Base-by-base conservation (phyloP, 2,888 invertebrate species). In the Hermaeophaga mercurialis region DNA sequence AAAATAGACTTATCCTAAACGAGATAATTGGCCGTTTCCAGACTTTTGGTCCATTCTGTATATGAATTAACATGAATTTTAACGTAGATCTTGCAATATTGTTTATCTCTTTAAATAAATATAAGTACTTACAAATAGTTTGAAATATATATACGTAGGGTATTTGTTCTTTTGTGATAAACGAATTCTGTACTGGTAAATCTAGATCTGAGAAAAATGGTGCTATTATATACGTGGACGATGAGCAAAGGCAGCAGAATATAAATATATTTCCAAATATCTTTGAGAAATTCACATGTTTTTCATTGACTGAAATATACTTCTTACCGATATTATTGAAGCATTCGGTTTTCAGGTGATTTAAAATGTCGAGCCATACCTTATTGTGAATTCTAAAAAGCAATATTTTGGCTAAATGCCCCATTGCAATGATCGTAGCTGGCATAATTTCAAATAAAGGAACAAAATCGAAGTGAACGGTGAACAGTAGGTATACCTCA, bases 181-280 rank as follows among this genome's bases (percentile, higher is more conserved):
- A 43, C n/a, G 43, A 24, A 43, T 26, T 24, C 14, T 11, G n/a
- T 24, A 43, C 4, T 4, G 43, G 43, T 9, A 43, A 43, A 43
- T 11, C 12, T 4, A 6, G 6, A 43, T 43, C 18, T 11, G 43
- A 24, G 12, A 43, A 43, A 7, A 43, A 14, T 24, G 43, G 43
- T 14, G 24, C 24, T 12, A 43, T 1, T 1, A 43, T 11, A 9
- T 24, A 43, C 7, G 14, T 9, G 11, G 43, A 2, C 1, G 43
- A n/a, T 14, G 43, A 43, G 9, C 22, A 43, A 12, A 11, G 26
- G 11, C 43, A 43, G 4, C 43, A 24, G 8, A 22, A 22, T 12
- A 24, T 24, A 19, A 43, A 43, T 15, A 43, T 9, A 14, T 43
- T 43, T 12, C 43, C 43, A 11, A 43, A 43, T 14, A 7, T 43